A percentile compares a stretch with the other conserved stretches of the same genome.
Evolutionary conservation across 2,888 invertebrate species (phyloP).

Genomic region (Drosophila atripex): DNA sequence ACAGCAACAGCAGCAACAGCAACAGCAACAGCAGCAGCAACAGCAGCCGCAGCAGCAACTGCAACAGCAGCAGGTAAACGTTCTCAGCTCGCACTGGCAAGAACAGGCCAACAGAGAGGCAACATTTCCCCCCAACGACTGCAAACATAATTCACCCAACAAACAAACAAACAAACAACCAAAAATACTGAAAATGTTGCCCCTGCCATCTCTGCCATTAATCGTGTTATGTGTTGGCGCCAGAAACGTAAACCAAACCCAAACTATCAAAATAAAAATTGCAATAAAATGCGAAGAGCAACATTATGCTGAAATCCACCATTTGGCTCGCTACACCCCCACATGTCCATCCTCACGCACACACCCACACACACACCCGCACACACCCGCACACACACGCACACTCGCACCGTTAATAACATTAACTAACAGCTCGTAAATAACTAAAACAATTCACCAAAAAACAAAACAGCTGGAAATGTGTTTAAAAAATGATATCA

Average conservation of each 20-base stretch:
- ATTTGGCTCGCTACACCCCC: constrained; percentile 62
- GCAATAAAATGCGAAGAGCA: constrained; percentile 41
- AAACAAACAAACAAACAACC: constrained; percentile 42
- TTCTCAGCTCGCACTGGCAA: constrained; percentile 70
- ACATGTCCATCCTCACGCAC: constrained; percentile 24
- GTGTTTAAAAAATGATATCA: background rate
- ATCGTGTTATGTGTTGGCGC: constrained; percentile 77
- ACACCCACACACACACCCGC: constrained; percentile 27
- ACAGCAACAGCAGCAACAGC: constrained; percentile 82
- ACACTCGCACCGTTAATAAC: constrained; percentile 58
- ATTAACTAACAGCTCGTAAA: constrained; percentile 69
- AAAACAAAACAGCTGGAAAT: constrained; percentile 22
- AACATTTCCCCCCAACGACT: constrained; percentile 48
- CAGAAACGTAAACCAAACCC: constrained; percentile 73
- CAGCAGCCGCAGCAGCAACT: constrained; percentile 70
- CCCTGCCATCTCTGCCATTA: constrained; percentile 30
- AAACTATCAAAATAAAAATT: constrained; percentile 47
- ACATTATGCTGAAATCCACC: constrained; percentile 47
- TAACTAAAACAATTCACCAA: constrained; percentile 29
- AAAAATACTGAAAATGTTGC: constrained; percentile 51
- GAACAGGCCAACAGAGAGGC: constrained; percentile 43
- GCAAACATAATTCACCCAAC: constrained; percentile 44
- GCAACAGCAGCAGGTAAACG: constrained; percentile 67
- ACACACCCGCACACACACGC: constrained; percentile 28
- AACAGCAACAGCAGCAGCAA: constrained; percentile 80